phyloP scores from a whole-genome alignment of 2,888 invertebrate species.

The Trissonchulus latispiculum region DNA sequence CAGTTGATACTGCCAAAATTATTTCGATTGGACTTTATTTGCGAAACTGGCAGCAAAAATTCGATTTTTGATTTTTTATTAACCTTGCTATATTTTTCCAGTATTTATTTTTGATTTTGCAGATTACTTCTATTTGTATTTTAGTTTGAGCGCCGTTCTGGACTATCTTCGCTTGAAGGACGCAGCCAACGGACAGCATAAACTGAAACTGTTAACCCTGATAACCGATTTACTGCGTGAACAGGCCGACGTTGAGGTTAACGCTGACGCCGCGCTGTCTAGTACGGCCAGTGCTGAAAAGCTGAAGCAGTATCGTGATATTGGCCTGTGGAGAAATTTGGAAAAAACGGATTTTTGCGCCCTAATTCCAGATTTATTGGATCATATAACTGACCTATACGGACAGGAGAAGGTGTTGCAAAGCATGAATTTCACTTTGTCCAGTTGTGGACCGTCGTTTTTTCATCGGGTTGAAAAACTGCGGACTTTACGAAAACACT shows the following conservation, averaged over 20 bases:
- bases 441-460: background rate
- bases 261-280: background rate
- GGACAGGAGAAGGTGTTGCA: conserved; percentile 44
- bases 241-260: conserved; percentile 33
- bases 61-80: too few relatives aligned
- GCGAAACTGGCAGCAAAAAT: too few relatives aligned
- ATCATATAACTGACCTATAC: conserved; percentile 42
- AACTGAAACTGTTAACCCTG: conserved; percentile 43
- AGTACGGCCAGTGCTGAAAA: conserved; percentile 25
- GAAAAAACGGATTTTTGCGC: conserved; percentile 43
- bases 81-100: too few relatives aligned
- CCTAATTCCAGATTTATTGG: conserved; percentile 35
- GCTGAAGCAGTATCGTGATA: conserved; percentile 35
- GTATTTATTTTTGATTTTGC: too few relatives aligned
- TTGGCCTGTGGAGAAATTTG: conserved; percentile 36
- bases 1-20: too few relatives aligned
- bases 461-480: background rate
- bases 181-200: too few relatives aligned
- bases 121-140: too few relatives aligned
- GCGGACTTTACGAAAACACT: background rate
- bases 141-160: too few relatives aligned
- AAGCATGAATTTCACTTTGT: conserved; percentile 33
- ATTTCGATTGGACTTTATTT: too few relatives aligned
- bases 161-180: too few relatives aligned
- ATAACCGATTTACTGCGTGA: conserved; percentile 45